These are phyloP conservation scores for Oncorhynchus keta DNA, from an alignment of 2,113 vertebrate genomes.

Conservation along the genomic window DNA sequence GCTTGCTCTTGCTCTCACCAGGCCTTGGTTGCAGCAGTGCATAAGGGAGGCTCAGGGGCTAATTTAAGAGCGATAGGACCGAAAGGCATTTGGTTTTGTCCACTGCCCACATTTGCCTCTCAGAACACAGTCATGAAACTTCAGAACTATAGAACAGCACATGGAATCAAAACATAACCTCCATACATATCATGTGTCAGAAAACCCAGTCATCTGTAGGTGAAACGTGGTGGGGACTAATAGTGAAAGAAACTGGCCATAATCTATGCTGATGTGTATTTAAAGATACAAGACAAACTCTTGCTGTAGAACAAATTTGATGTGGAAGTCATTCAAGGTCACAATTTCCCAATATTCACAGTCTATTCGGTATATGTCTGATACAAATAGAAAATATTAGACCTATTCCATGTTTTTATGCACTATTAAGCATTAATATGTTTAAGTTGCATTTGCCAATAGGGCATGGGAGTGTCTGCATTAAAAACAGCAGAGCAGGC, in stretches of 20 bases:
- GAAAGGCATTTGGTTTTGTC: not conserved
- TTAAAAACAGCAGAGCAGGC: not conserved
- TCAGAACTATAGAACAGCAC: not conserved
- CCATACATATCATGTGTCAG: not conserved
- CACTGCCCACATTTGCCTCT: not conserved
- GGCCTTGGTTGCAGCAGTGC: not conserved
- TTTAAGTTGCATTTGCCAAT: constrained; percentile 10
- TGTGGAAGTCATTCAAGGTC: not conserved
- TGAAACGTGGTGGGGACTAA: not conserved
- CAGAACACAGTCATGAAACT: not conserved
- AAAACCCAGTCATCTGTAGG: not conserved
- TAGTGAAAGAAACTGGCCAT: not conserved
- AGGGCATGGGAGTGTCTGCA: not conserved
- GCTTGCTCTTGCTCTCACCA: not conserved
- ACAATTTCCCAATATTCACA: not conserved
- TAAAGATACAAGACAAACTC: not conserved
- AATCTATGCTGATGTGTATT: not conserved
- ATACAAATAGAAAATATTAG: not conserved
- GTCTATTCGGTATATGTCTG: not conserved
- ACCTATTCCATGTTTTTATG: not conserved
- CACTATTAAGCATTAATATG: not conserved
- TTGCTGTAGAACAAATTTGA: not conserved
- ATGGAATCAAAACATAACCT: not conserved
- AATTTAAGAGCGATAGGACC: not conserved
- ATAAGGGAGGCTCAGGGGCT: constrained; percentile 8